phyloP scores from a whole-genome alignment of 2,113 vertebrate species.

The Isurus oxyrinchus region DNA sequence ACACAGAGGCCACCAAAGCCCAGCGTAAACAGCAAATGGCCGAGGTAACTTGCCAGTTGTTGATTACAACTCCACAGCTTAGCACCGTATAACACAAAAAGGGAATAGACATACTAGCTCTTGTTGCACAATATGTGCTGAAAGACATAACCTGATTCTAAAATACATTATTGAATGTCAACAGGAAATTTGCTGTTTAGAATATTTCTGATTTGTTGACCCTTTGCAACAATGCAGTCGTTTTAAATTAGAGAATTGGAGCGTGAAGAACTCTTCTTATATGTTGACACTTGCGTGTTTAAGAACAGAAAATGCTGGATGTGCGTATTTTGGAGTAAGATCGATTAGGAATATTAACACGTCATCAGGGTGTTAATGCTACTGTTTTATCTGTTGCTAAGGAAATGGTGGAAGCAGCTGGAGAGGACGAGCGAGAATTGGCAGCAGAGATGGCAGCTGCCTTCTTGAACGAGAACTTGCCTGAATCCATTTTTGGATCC shows the following conservation, averaged over 20 bases:
- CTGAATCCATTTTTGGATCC: constrained; percentile 89
- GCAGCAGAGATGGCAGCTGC: constrained; percentile 98
- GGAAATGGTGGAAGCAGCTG: constrained; percentile 99
- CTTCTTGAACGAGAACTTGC: constrained; percentile 93
- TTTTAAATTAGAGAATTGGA: neutral
- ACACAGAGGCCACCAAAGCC: constrained; percentile 94
- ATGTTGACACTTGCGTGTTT: neutral
- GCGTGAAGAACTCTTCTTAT: neutral
- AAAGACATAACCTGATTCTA: neutral
- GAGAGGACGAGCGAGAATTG: constrained; percentile 90
- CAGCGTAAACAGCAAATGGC: constrained; percentile 99
- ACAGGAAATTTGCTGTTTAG: neutral
- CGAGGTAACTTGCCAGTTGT: constrained; percentile 63
- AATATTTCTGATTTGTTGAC: neutral
- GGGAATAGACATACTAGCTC: neutral
- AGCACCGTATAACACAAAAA: neutral
- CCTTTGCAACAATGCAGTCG: neutral
- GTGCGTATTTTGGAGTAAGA: neutral
- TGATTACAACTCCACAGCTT: neutral
- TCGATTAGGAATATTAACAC: neutral
- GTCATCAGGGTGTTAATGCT: neutral
- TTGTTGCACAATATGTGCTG: neutral
- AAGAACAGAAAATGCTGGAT: neutral
- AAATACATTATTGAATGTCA: neutral
- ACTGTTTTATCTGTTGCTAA: constrained; percentile 43